Evolutionary conservation across 2,888 invertebrate genomes (phyloP).

Genomic region (Pristionchus maxplancki): DNA sequence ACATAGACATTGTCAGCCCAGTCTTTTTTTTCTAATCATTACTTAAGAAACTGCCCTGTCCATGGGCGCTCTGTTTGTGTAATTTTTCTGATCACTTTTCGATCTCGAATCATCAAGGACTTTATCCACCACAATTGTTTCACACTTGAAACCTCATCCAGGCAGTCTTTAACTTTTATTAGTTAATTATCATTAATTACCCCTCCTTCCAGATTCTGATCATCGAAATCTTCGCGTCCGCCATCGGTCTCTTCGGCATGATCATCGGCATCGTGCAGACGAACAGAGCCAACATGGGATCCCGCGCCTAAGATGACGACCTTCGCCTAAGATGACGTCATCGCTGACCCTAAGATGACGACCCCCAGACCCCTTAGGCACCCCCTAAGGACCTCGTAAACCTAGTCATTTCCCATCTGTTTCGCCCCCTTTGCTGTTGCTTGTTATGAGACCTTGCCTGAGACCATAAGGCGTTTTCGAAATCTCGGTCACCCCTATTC

Average conservation of each 20-base stretch:
- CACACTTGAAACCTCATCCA: no score
- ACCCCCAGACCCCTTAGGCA: not conserved
- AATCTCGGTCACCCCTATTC: not conserved
- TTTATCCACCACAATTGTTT: no score
- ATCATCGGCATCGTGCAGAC: constrained; percentile 89
- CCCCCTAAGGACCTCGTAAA: not conserved
- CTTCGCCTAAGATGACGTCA: constrained; percentile 1
- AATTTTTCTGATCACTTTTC: no score
- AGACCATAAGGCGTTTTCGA: constrained; percentile 7
- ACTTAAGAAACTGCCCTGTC: no score
- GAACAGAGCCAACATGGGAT: constrained; percentile 69
- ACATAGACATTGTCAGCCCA: no score
- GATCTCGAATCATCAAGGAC: no score
- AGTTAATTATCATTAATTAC: no score
- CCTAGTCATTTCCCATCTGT: constrained; percentile 20
- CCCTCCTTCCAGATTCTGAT: constrained; percentile 85
- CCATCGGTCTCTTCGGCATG: constrained; percentile 97
- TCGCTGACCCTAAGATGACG: not conserved
- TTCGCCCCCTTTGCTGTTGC: not conserved
- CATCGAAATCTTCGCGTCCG: constrained; percentile 98
- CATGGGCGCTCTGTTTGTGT: no score
- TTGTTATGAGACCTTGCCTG: not conserved
- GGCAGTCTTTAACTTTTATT: no score
- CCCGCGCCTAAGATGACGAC: constrained; percentile 50
- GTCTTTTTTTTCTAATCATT: no score